phyloP scores from a whole-genome alignment of 2,888 invertebrate genomes.

The Stenchaetothrips biformis region DNA sequence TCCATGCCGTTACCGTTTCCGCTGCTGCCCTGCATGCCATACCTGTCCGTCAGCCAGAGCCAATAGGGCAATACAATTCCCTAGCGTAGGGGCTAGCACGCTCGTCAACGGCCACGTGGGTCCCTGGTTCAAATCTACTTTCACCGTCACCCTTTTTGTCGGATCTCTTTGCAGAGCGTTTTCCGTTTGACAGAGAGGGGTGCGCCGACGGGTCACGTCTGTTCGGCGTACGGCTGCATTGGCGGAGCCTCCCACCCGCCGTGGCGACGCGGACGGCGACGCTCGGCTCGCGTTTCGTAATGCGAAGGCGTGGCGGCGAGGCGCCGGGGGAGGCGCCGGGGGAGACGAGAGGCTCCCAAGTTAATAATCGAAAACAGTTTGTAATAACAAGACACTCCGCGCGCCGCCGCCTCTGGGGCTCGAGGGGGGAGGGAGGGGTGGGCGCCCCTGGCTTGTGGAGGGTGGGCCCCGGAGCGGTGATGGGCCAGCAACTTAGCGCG shows the following conservation, averaged over 20 bases:
- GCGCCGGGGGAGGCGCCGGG: background rate
- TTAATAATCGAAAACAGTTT: slow-evolving; percentile 20
- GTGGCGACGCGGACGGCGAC: background rate
- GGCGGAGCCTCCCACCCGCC: background rate
- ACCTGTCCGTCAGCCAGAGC: no score
- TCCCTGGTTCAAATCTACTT: no score
- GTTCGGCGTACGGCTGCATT: no score
- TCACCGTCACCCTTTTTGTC: no score
- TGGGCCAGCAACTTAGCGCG: background rate
- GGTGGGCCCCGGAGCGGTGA: background rate
- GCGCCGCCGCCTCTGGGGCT: background rate
- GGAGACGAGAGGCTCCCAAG: background rate
- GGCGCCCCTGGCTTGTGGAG: background rate
- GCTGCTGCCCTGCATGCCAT: no score
- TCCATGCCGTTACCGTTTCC: background rate
- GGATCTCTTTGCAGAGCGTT: no score
- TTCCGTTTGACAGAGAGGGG: no score
- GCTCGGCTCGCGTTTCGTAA: background rate
- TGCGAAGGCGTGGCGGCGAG: background rate
- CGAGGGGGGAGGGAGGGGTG: background rate
- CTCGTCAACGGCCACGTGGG: no score
- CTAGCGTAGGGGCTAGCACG: no score
- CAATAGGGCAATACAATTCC: no score
- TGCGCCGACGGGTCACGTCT: no score
- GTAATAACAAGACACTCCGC: background rate